phyloP scores from a whole-genome alignment of 1,140 invertebrate species.

The Cydia fagiglandana region DNA sequence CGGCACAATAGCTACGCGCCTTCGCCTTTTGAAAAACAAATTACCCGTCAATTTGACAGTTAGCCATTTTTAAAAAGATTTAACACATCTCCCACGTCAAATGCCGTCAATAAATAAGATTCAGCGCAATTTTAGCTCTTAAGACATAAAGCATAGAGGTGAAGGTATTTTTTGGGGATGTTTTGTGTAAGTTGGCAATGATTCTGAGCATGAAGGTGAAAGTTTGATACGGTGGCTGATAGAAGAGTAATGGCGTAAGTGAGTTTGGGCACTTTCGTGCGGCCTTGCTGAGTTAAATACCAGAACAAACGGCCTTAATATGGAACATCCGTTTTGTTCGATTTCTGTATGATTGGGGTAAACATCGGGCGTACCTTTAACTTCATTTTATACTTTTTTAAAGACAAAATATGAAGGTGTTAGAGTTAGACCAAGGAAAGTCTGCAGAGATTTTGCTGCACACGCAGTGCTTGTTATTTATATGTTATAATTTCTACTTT shows the following conservation, averaged over 20 bases:
- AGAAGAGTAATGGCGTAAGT: neutral
- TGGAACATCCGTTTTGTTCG: slow-evolving; percentile 2
- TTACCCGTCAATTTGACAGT: slow-evolving; percentile 30
- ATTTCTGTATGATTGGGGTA: neutral
- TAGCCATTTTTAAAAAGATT: slow-evolving; percentile 18
- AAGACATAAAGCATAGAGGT: neutral
- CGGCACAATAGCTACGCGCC: slow-evolving; percentile 13
- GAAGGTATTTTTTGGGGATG: neutral
- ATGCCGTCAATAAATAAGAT: neutral
- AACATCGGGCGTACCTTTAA: neutral
- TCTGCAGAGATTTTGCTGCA: too few relatives aligned
- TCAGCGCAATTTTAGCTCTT: neutral
- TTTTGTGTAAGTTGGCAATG: slow-evolving; percentile 6
- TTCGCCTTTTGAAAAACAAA: slow-evolving; percentile 26
- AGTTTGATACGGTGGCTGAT: slow-evolving; percentile 17
- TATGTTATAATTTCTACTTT: too few relatives aligned
- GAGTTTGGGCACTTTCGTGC: slow-evolving; percentile 8
- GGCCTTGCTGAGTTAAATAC: slow-evolving; percentile 23
- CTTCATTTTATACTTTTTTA: neutral
- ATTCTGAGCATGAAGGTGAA: slow-evolving; percentile 23
- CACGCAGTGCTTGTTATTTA: too few relatives aligned
- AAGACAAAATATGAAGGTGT: too few relatives aligned
- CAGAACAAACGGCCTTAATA: slow-evolving; percentile 28
- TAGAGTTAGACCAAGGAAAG: too few relatives aligned
- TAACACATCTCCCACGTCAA: neutral